A percentile compares a stretch with the other conserved stretches of the same genome.
phyloP scores from a whole-genome alignment of 1,140 invertebrate genomes.

The Brachionus rotundiformis region DNA sequence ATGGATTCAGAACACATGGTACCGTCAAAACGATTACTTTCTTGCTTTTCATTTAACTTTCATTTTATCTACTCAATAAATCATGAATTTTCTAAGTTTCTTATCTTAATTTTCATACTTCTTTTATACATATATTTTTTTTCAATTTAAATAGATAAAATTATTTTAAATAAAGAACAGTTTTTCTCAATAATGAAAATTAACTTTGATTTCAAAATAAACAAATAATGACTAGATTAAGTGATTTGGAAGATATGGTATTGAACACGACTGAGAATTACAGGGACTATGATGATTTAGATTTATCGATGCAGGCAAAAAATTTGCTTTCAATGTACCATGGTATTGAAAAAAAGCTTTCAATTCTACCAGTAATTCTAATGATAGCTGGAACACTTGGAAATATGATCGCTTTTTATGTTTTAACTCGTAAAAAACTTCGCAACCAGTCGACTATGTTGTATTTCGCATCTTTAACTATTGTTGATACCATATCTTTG shows the following conservation, averaged over 20 bases:
- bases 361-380: slow-evolving; percentile 37
- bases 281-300: neutral
- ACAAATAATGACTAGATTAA: neutral
- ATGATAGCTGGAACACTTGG: slow-evolving; percentile 43
- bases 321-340: slow-evolving; percentile 17
- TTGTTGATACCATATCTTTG: slow-evolving; percentile 38
- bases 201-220: neutral
- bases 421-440: slow-evolving; percentile 21
- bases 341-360: slow-evolving; percentile 38
- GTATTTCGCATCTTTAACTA: slow-evolving; percentile 41
- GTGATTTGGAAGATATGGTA: neutral
- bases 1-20: slow-evolving; percentile 28
- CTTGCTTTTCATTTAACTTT: neutral
- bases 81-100: slow-evolving; percentile 7
- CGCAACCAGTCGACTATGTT: slow-evolving; percentile 46
- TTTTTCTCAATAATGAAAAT: neutral
- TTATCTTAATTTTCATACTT: neutral
- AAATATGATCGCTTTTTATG: slow-evolving; percentile 43
- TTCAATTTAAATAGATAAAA: neutral
- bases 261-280: neutral
- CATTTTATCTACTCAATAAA: neutral
- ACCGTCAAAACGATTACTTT: slow-evolving; percentile 11
- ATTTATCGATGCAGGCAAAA: neutral
- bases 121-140: neutral
- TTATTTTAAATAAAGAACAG: neutral